phyloP scores from a whole-genome alignment of 2,113 vertebrate species.

The Lophotis ruficrista region DNA sequence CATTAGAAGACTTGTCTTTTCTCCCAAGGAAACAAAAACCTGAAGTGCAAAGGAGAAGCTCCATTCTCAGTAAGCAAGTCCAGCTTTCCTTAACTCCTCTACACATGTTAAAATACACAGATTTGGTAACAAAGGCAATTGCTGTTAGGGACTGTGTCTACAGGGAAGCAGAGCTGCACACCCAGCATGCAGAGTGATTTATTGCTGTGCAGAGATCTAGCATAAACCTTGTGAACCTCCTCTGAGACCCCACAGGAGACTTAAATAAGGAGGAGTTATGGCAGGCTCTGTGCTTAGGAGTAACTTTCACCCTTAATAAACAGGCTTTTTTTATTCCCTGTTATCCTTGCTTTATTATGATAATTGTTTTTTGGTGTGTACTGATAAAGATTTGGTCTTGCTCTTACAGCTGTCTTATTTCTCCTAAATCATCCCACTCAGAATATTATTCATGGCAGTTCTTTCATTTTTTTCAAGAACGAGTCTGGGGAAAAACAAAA shows the following conservation, averaged over 20 bases:
- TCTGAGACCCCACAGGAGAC: not conserved
- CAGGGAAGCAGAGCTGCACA: not conserved
- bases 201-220: not conserved
- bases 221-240: not conserved
- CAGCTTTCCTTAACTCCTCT: not conserved
- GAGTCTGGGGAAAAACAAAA: not conserved
- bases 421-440: not conserved
- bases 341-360: not conserved
- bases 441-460: not conserved
- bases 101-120: accelerated
- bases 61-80: not conserved
- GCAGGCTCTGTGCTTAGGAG: not conserved
- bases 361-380: not conserved
- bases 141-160: not conserved
- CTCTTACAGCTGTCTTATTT: not conserved
- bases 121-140: accelerated
- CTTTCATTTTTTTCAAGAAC: not conserved
- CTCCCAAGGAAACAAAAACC: not conserved
- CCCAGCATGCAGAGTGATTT: not conserved
- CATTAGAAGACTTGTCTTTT: not conserved
- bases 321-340: not conserved
- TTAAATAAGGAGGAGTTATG: not conserved
- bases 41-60: not conserved
- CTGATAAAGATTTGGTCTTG: not conserved
- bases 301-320: not conserved